Base-by-base conservation (phyloP, 2,113 vertebrate genomes). In the Campylorhamphus procurvoides region DNA sequence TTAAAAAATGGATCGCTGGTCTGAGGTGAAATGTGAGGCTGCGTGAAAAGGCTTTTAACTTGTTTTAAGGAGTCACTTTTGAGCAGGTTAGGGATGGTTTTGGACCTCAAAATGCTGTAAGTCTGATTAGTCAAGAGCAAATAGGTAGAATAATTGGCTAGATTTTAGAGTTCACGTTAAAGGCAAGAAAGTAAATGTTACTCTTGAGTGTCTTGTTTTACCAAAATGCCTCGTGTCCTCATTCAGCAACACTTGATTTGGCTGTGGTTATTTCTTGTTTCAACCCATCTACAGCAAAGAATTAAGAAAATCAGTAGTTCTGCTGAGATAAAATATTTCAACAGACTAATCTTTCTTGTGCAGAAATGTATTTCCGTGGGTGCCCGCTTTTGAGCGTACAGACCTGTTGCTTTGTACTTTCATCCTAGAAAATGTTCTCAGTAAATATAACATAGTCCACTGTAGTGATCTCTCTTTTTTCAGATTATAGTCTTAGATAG, bases 401-500 rank as follows among this genome's bases (percentile, higher is more conserved):
- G 64, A 95, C 91, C 91, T 97, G 95, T 97, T 97, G 92, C 81
- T 81, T 77, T 83, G 19, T 33, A 5, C 35, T 85, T 63, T 18
- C 56, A 56, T 15, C 18, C 22, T 53, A 33, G 12, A 42, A 63
- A 73, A 50, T 58, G 9, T 55, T 96, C 55, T 76, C 18, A 8
- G 1, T 78, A 62, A 53, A 44, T 25, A 18, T 33, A 14, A 13
- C 31, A 7, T 20, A 25, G 28, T 68, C 49, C 35, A 22, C 42
- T 52, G 3, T 15, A 39, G 13, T 75, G 84, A 76, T 73, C 20
- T 2, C 23, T 74, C 14, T 56, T 50, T 55, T 42, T 47, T 27
- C 55, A 76, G 28, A 19, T 60, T 80, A 40, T n/a, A 35, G 47
- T 18, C 9, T 72, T 60, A n/a, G 4, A 19, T n/a, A 76, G 53